Percentiles rank a stretch among this genome's conserved stretches.
These are phyloP conservation scores for Percina caprodes DNA, from an alignment of 2,113 vertebrate species.

Conservation along the genomic window DNA sequence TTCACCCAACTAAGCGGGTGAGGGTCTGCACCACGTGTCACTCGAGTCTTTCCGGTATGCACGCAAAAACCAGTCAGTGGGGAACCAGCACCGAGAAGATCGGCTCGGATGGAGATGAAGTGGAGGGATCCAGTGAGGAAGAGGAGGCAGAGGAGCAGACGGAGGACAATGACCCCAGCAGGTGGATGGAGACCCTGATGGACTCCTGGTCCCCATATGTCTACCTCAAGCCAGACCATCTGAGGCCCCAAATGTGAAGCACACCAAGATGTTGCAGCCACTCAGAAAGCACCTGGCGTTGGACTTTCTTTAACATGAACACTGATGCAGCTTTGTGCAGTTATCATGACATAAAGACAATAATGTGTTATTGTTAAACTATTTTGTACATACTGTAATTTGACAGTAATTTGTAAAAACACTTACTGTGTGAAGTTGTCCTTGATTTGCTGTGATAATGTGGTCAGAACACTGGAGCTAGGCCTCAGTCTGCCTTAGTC, in stretches of 20 bases:
- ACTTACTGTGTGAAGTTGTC: background rate
- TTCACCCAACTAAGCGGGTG: slow-evolving; percentile 85
- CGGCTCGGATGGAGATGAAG: slow-evolving; percentile 28
- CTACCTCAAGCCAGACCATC: slow-evolving; percentile 55
- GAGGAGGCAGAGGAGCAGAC: slow-evolving; percentile 79
- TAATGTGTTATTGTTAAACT: background rate
- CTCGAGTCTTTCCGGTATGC: slow-evolving; percentile 68
- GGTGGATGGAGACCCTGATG: slow-evolving; percentile 77
- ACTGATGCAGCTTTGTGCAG: background rate
- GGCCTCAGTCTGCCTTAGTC: too few species aligned
- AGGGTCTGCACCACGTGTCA: slow-evolving; percentile 89
- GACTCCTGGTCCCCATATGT: slow-evolving; percentile 37
- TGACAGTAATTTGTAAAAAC: too few species aligned
- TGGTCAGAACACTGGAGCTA: background rate
- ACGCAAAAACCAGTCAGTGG: background rate
- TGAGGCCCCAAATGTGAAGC: background rate
- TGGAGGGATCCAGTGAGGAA: slow-evolving; percentile 81
- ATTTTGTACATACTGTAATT: background rate
- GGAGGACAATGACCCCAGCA: slow-evolving; percentile 63
- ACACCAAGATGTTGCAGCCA: background rate
- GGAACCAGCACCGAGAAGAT: slow-evolving; percentile 51
- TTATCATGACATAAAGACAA: background rate
- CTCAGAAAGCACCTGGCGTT: background rate
- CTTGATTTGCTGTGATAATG: background rate
- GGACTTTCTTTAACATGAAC: background rate